Evolutionary conservation across 2,797 vertebrate species (phyloP).

Genomic region (Phyllotis vaccarum): DNA sequence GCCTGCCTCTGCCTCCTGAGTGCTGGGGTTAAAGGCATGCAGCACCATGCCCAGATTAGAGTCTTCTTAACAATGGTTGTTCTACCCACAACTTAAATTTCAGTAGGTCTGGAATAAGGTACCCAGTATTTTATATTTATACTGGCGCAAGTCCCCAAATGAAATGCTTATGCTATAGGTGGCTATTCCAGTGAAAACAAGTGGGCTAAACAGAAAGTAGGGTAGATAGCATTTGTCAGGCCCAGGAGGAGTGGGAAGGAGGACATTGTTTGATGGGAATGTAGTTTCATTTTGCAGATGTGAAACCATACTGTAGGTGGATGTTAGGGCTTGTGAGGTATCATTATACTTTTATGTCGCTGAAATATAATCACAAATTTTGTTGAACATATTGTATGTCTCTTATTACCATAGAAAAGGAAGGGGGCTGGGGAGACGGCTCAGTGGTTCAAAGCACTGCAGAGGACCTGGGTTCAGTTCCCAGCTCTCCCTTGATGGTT

Average conservation of each 20-base stretch:
- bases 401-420: not conserved
- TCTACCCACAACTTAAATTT: not conserved
- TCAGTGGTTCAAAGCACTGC: not conserved
- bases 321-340: not conserved
- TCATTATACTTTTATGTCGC: not conserved
- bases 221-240: not conserved
- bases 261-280: not conserved
- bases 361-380: not conserved
- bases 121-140: not conserved
- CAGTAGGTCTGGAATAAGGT: not conserved
- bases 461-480: not conserved
- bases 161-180: not conserved
- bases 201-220: not conserved
- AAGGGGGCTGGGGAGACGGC: not conserved
- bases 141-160: not conserved
- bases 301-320: not conserved
- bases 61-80: not conserved
- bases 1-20: not conserved
- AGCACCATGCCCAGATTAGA: not conserved
- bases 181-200: not conserved
- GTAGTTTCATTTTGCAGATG: not conserved
- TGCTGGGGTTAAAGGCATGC: not conserved
- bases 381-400: not conserved
- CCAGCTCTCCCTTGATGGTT: too few relatives aligned
- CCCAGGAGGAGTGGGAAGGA: rapidly evolving